phyloP scores from a whole-genome alignment of 1,140 invertebrate species.

The Vanessa tameamea region DNA sequence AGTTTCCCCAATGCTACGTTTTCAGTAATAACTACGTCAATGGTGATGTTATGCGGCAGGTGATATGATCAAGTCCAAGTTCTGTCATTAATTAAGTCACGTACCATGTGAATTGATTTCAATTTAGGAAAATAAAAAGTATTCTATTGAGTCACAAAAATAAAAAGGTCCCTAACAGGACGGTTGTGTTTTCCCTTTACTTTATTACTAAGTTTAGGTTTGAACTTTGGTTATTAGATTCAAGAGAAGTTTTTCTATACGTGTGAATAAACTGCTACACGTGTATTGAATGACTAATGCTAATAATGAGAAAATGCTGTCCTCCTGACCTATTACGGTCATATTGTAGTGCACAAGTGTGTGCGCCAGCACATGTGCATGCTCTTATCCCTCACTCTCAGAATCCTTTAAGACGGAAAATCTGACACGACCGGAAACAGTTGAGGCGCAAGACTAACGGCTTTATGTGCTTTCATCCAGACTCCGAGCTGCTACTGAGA shows the following conservation, averaged over 20 bases:
- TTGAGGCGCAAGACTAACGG: no score
- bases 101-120: not conserved
- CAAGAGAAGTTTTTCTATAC: not conserved
- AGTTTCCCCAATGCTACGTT: not conserved
- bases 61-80: slow-evolving; percentile 12
- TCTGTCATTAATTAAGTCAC: not conserved
- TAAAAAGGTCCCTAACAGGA: not conserved
- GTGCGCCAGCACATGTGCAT: no score
- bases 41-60: slow-evolving; percentile 1
- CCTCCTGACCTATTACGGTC: no score
- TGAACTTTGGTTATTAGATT: not conserved
- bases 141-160: not conserved
- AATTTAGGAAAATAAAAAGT: not conserved
- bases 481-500: no score
- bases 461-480: no score
- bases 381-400: no score
- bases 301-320: no score
- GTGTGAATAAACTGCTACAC: not conserved
- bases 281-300: no score
- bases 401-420: no score
- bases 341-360: no score
- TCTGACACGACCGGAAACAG: no score
- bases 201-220: not conserved
- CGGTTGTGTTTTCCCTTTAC: not conserved
- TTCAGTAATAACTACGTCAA: not conserved